Evolutionary conservation across 2,888 invertebrate genomes (phyloP), one percentile per base, ranked within the genome.

Genomic region (Selenia dentaria): DNA sequence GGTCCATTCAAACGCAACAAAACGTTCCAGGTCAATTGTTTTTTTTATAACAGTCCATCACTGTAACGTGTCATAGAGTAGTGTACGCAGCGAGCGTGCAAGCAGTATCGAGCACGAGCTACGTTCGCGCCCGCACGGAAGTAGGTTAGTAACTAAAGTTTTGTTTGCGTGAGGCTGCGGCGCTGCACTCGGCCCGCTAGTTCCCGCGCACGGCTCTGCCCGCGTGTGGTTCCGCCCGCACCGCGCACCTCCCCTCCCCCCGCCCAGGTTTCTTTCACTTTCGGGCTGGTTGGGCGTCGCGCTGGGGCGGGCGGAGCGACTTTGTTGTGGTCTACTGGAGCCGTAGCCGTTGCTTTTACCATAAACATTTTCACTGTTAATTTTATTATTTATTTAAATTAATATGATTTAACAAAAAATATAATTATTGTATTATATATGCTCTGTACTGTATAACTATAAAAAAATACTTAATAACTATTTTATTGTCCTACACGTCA

Each of bases 81-180:
- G 72, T 25, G 24, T 65, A 64, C 62, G 65, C 66, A 52, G 66
- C 68, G 65, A 69, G 71, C 76, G 70, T 59, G 66, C 66, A 59
- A 70, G 71, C 74, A 75, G 76, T 28, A 28, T 65, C 74, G 80
- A 77, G 77, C 74, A 42, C 41, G 74, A 74, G 80, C 84, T 76
- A 41, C 47, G 82, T 82, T 83, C 87, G 87, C 86, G 83, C 88
- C 81, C 88, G 89, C 86, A 81, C 90, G 89, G 90, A 90, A 89
- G 90, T 90, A 89, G 90, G 90, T 90, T 90, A 89, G 73, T 85
- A 86, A 90, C 90, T 90, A 90, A 90, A 90, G 85, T 89, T 89
- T 90, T 87, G 89, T 90, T 90, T 85, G 89, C 86, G 89, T 87
- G 90, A 89, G 88, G 90, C 88, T 90, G 89, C 84, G 84, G 77